Conservation (phyloP, 1,140 invertebrate species). For the Augochlora pura region DNA sequence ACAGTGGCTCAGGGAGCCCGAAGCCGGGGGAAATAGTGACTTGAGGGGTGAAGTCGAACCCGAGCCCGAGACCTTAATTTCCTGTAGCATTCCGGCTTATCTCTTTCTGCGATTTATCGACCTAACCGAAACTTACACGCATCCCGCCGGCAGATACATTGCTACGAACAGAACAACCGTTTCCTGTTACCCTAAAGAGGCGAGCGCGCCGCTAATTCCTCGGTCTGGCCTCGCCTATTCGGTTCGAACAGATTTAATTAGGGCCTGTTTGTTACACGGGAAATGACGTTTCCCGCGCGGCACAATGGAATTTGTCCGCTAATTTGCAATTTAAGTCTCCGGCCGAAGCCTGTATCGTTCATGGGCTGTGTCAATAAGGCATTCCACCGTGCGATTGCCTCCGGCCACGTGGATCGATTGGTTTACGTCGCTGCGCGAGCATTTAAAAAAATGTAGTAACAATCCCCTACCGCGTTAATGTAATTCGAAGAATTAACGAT, state of each 20-base stretch:
- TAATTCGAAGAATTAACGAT: too few species aligned
- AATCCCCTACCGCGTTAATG: too few species aligned
- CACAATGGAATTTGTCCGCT: too few species aligned
- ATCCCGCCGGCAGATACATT: conserved; percentile 28
- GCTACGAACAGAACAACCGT: conserved; percentile 10
- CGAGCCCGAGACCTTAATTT: conserved; percentile 65
- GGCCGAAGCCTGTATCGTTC: too few species aligned
- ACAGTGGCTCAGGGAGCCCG: conserved; percentile 31
- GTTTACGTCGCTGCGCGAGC: too few species aligned
- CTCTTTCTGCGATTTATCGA: conserved; percentile 65
- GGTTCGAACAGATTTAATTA: not conserved
- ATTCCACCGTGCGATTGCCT: too few species aligned
- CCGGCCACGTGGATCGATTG: too few species aligned
- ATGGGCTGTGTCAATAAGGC: too few species aligned
- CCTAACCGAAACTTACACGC: conserved; percentile 43
- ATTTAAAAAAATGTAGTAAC: too few species aligned
- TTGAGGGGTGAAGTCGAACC: conserved; percentile 32
- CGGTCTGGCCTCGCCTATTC: not conserved
- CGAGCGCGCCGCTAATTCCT: not conserved
- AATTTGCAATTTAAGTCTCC: too few species aligned
- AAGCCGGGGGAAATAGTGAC: conserved; percentile 23
- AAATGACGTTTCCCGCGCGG: too few species aligned
- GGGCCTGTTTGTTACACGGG: too few species aligned
- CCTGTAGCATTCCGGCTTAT: conserved; percentile 62
- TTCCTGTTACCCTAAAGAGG: conserved; percentile 21